Evolutionary conservation across 2,113 vertebrate species (phyloP).

Genomic region (Amphiprion ocellaris): DNA sequence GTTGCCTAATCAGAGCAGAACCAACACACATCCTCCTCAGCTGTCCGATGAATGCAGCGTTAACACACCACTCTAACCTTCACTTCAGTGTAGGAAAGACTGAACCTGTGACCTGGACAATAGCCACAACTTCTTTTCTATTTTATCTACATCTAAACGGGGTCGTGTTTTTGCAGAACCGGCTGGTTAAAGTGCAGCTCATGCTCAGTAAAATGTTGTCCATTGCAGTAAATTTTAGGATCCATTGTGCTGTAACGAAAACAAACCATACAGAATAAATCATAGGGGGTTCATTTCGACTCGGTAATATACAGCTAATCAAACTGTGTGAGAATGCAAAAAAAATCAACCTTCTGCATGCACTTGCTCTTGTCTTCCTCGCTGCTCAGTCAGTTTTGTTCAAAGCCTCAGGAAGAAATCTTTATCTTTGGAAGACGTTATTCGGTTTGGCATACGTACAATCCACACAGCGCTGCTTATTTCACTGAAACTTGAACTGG

Average conservation of each 20-base stretch:
- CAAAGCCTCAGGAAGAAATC: neutral
- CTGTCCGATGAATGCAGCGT: neutral
- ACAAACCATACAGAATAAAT: neutral
- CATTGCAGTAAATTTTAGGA: neutral
- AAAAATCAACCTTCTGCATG: neutral
- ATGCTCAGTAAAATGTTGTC: neutral
- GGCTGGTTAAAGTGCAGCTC: neutral
- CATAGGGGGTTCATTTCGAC: neutral
- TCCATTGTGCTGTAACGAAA: neutral
- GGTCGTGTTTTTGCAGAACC: neutral
- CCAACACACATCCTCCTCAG: neutral
- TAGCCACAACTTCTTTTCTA: neutral
- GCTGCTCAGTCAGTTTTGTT: neutral
- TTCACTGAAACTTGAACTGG: constrained; percentile 13
- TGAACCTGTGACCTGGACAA: neutral
- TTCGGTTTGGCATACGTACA: constrained; percentile 15
- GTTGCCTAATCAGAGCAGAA: neutral
- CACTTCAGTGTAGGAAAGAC: neutral
- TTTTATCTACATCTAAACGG: neutral
- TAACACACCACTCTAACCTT: neutral
- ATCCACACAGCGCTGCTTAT: neutral
- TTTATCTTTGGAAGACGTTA: neutral
- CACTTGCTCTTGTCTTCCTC: neutral
- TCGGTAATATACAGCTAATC: neutral
- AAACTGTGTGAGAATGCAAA: too few relatives aligned